Base-by-base conservation (phyloP, 2,888 invertebrate genomes). In the Homarus gammarus region DNA sequence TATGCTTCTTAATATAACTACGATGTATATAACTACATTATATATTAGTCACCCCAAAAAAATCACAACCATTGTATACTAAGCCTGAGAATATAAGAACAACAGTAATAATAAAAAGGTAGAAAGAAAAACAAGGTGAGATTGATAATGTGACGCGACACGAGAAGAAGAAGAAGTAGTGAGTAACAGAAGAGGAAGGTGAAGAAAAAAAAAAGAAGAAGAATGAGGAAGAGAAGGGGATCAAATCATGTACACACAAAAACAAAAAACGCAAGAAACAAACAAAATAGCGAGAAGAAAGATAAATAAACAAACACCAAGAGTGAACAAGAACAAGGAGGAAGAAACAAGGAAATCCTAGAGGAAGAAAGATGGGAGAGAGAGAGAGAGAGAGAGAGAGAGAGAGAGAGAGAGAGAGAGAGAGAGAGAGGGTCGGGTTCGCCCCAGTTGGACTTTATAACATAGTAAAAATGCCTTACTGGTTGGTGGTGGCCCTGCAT, bases 271-370 rank as follows among this genome's bases (percentile, higher is more conserved):
- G 5, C 18, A 36, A 73, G 33, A 73, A 33, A 36, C 18, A 73
- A 38, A 36, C 22, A 18, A 33, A 73, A 33, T 36, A 33, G 18
- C 18, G 33, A 10, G 0, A 38, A 36, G 31, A 36, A 73, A 73
- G 5, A 73, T 33, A 73, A 33, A 73, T 31, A 33, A 27, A 33
- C 18, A 49, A n/a, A n/a, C n/a, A n/a, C n/a, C n/a, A n/a, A n/a
- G 70, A 82, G 51, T 8, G 68, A 68, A 36, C n/a, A n/a, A 68
- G 78, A 70, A 82, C 70, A 38, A n/a, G 18, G 40, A 64, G 68
- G 72, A 78, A 86, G 85, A 77, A 78, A 85, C 77, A 70, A 86
- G 86, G 86, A 86, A 86, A 86, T 86, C 86, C 78, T 70, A 27
- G 12, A 12, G 56, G 15, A 77, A 22, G 18, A 22, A 36, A 36